A percentile compares a stretch with the other conserved stretches of the same genome.
Conservation (phyloP, 2,113 vertebrate genomes). For the Apus apus region DNA sequence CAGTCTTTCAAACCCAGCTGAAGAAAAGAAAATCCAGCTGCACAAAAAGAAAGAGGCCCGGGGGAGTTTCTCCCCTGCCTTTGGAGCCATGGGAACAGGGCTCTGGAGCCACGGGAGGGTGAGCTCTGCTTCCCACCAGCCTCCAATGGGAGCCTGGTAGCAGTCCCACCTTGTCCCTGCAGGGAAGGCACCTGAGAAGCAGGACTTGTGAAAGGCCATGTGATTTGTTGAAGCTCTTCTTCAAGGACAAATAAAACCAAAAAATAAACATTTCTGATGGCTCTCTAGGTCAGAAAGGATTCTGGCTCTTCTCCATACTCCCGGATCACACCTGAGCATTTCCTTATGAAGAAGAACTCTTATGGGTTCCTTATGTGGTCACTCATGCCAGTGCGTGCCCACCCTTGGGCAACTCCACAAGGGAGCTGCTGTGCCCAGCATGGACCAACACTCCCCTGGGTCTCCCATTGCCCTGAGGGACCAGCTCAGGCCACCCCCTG, state of each 20-base stretch:
- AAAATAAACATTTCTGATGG: rapidly evolving
- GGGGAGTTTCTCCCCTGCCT: neutral
- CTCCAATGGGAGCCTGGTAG: neutral
- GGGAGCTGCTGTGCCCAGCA: neutral
- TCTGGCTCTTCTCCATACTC: neutral
- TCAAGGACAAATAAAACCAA: neutral
- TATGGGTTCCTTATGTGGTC: neutral
- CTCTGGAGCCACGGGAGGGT: rapidly evolving
- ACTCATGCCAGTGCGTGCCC: rapidly evolving
- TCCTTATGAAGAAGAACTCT: neutral
- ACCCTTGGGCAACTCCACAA: neutral
- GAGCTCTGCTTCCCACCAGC: neutral
- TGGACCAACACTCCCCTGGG: rapidly evolving
- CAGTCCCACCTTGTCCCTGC: neutral
- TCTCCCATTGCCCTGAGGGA: too few relatives aligned
- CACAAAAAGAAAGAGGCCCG: neutral
- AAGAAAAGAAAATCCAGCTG: constrained; percentile 32
- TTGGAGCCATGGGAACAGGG: rapidly evolving
- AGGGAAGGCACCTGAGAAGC: neutral
- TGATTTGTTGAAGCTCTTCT: neutral
- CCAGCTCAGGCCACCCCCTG: rapidly evolving
- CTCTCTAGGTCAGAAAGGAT: neutral
- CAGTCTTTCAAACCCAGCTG: neutral
- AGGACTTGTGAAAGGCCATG: neutral
- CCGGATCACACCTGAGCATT: neutral